Evolutionary conservation across 2,113 vertebrate species (phyloP).

Genomic region (Chloebia gouldiae): DNA sequence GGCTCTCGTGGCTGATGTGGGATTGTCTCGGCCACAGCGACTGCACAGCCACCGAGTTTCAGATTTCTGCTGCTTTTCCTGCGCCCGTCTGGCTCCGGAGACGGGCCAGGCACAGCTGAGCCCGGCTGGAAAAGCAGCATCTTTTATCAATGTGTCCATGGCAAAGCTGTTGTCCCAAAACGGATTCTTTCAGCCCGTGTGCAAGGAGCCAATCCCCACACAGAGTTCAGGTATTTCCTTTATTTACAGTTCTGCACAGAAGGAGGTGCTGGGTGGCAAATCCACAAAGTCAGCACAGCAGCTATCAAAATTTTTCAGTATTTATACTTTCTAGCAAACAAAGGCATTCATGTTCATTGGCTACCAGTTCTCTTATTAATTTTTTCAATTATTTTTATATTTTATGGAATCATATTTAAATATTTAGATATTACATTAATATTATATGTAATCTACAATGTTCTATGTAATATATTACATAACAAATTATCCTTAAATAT

Average conservation of each 20-base stretch:
- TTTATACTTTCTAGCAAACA: not conserved
- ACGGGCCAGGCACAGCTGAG: not conserved
- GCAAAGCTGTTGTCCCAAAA: not conserved
- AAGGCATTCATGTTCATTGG: not conserved
- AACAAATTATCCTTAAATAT: no score
- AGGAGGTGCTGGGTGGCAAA: not conserved
- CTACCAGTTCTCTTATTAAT: not conserved
- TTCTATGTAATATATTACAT: no score
- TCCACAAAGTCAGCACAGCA: not conserved
- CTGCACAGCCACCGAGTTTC: not conserved
- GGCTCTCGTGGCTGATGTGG: not conserved
- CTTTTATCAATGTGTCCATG: not conserved
- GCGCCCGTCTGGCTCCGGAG: not conserved
- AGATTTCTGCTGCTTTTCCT: not conserved
- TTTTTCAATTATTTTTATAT: not conserved
- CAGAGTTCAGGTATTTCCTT: not conserved
- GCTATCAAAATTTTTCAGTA: not conserved
- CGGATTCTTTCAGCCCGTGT: fast-evolving
- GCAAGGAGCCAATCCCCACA: not conserved
- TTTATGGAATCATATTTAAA: not conserved
- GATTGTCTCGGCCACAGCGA: not conserved
- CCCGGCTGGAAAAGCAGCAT: not conserved
- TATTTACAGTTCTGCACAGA: not conserved
- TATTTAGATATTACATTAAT: not conserved
- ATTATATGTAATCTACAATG: no score